Evolutionary conservation across 2,888 invertebrate genomes (phyloP), one percentile per base, ranked within the genome.

Genomic region (Harmothoe impar): DNA sequence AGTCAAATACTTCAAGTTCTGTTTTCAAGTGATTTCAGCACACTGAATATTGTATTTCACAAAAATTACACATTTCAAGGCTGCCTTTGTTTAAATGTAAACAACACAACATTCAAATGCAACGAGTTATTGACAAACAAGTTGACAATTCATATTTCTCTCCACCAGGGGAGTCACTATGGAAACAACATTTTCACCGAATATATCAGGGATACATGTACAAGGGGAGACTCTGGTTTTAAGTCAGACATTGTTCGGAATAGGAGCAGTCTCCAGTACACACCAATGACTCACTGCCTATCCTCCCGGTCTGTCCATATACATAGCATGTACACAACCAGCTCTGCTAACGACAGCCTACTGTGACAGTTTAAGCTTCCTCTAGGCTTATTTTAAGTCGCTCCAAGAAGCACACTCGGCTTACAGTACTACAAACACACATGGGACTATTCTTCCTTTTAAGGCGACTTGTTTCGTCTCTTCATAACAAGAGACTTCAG

Each of bases 351-450:
- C 43, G 43, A 43, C 10, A 43, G 43, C 43, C 43, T 43, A 43
- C 43, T 7, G 43, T 43, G 43, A 43, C 10, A 43, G 43, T 43
- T 43, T 43, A 43, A 43, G 43, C 43, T 43, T 43, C 77, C 77
- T 25, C 77, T 77, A 23, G 77, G 31, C 43, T 43, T 43, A 43
- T 43, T 43, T 10, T 43, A 43, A 43, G 43, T 43, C 43, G 43
- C 43, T 43, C 43, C n/a, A 33, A 33, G 43, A 81, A 81, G 81
- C 81, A 81, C 81, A 81, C 81, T 43, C 15, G 81, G 81, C 81
- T 43, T 43, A 81, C n/a, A n/a, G n/a, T n/a, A n/a, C 81, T 81
- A 81, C 43, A 72, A 72, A 81, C 81, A 81, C 81, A 81, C 81
- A 33, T 81, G 81, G 81, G 81, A 81, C 81, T 81, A 81, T 81